Conservation (phyloP, 2,113 vertebrate species). For the human (Homo sapiens) region DNA sequence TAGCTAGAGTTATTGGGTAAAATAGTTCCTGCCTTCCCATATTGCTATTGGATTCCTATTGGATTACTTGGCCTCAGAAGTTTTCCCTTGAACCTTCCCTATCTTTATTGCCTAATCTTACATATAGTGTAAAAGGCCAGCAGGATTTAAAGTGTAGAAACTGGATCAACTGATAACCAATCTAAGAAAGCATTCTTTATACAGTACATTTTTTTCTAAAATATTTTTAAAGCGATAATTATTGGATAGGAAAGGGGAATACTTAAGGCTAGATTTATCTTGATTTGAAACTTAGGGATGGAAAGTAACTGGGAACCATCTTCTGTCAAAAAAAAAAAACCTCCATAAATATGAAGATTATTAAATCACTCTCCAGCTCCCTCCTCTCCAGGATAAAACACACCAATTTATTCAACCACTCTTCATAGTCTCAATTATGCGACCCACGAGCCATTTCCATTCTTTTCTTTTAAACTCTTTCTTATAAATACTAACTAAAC, state of each 20-base stretch:
- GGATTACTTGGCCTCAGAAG: background rate
- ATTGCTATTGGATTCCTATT: background rate
- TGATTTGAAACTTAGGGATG: background rate
- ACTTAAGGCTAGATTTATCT: background rate
- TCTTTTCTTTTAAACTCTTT: background rate
- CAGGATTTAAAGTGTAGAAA: background rate
- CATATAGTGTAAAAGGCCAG: background rate
- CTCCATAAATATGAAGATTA: background rate
- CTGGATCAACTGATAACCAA: background rate
- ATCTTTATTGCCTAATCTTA: background rate
- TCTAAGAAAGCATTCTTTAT: background rate
- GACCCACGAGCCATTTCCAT: background rate
- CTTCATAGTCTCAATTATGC: background rate
- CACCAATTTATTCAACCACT: background rate
- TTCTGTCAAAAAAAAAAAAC: background rate
- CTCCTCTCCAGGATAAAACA: background rate
- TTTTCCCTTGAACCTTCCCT: background rate
- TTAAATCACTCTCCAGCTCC: background rate
- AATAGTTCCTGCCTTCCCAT: too few species aligned
- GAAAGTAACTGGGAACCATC: background rate
- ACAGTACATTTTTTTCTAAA: background rate
- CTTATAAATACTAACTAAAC: background rate
- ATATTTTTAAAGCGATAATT: background rate
- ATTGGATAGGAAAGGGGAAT: background rate
- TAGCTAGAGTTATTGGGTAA: rapidly evolving